A percentile compares a stretch with the other conserved stretches of the same genome.
These are phyloP conservation scores for Notolabrus celidotus DNA, from an alignment of 2,797 vertebrate genomes.

Conservation along the genomic window DNA sequence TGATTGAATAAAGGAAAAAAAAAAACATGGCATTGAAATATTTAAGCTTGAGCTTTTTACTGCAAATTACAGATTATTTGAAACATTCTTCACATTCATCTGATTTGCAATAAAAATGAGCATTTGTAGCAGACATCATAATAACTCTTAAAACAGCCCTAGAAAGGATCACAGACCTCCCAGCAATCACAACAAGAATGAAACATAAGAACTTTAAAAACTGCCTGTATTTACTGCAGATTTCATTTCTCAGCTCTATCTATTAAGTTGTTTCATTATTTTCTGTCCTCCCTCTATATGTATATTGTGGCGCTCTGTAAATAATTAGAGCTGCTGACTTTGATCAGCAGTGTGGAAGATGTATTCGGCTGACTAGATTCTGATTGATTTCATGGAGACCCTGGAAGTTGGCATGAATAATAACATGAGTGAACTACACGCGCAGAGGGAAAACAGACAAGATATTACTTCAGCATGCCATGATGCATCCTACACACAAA, in stretches of 20 bases:
- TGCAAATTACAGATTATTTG: too few relatives aligned
- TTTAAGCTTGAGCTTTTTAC: not conserved
- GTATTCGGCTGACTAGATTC: constrained; percentile 39
- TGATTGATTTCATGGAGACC: constrained; percentile 59
- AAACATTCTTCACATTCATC: too few relatives aligned
- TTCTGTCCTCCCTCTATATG: not conserved
- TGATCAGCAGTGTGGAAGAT: constrained; percentile 56
- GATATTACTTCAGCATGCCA: constrained; percentile 41
- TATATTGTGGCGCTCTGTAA: constrained; percentile 25
- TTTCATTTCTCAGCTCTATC: constrained; percentile 1
- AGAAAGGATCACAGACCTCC: too few relatives aligned
- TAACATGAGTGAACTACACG: constrained; percentile 53
- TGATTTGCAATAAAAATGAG: not conserved
- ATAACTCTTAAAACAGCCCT: too few relatives aligned
- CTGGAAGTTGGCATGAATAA: constrained; percentile 50
- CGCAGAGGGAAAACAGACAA: constrained; percentile 35
- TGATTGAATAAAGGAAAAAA: too few relatives aligned
- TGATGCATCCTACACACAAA: constrained; percentile 33
- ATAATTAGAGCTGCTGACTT: constrained; percentile 51
- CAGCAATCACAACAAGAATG: not conserved
- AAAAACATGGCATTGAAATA: not conserved
- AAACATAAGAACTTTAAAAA: not conserved
- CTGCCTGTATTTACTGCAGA: not conserved
- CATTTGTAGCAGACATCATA: not conserved
- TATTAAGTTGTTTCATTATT: constrained; percentile 12